A percentile compares a stretch with the other conserved stretches of the same genome.
Conservation (phyloP, 2,113 vertebrate species). For the Mobula birostris region DNA sequence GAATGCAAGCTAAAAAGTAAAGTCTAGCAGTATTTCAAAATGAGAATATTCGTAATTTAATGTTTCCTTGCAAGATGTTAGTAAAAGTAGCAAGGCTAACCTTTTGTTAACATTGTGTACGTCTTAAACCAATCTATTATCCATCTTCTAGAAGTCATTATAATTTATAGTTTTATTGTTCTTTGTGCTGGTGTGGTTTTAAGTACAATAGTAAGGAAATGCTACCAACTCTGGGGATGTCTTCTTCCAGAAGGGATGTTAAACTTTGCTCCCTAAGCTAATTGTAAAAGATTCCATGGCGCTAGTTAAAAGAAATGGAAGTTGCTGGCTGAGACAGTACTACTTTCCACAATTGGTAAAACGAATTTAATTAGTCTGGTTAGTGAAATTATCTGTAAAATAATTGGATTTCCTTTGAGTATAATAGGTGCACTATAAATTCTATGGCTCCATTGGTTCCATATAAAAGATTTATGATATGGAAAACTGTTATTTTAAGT, state of each 20-base stretch:
- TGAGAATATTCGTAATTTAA: background rate
- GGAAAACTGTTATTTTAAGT: background rate
- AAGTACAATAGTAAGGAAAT: background rate
- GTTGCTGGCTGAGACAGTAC: no score
- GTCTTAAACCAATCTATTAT: background rate
- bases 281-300: no score
- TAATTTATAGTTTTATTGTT: no score
- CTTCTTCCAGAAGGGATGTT: no score
- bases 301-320: no score
- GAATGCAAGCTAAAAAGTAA: constrained; percentile 74
- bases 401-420: no score
- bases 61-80: background rate
- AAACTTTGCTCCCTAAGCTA: no score
- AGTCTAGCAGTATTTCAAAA: background rate
- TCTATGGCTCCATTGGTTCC: background rate
- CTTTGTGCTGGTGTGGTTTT: background rate
- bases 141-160: background rate
- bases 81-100: background rate
- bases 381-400: no score
- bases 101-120: background rate
- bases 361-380: no score
- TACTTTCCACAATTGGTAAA: no score
- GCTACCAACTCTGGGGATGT: no score
- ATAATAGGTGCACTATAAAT: no score
- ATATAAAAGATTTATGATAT: background rate